Percentiles rank a stretch among this genome's conserved stretches.
Conservation (phyloP, 2,888 invertebrate species). For the Oscheius sp. region DNA sequence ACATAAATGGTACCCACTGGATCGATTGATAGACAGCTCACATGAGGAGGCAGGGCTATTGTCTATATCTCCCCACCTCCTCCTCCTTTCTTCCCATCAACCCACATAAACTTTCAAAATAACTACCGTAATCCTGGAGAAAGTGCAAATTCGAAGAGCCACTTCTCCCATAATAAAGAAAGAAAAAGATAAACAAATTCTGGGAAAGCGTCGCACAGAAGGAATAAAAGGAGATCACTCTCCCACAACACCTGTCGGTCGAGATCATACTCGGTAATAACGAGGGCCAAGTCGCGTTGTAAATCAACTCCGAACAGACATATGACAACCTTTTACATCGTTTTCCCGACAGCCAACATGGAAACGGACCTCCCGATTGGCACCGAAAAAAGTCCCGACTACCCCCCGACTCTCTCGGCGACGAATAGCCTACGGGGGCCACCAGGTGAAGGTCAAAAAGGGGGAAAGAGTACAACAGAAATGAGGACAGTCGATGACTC, state of each 20-base stretch:
- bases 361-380: not conserved
- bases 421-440: not conserved
- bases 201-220: not conserved
- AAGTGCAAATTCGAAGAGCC: not conserved
- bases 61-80: not conserved
- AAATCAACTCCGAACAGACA: slow-evolving; percentile 11
- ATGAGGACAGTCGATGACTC: not conserved
- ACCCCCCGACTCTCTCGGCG: no score
- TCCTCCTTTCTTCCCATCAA: not conserved
- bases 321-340: slow-evolving; percentile 17
- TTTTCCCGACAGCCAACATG: slow-evolving; percentile 2
- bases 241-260: slow-evolving; percentile 16
- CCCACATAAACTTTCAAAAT: not conserved
- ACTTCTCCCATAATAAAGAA: not conserved
- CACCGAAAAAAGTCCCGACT: no score
- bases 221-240: not conserved
- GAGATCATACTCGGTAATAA: slow-evolving; percentile 24
- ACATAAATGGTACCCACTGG: slow-evolving; percentile 1
- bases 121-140: slow-evolving; percentile 1
- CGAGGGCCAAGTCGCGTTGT: slow-evolving; percentile 19
- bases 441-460: not conserved
- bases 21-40: slow-evolving; percentile 1
- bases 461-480: not conserved
- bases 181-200: not conserved
- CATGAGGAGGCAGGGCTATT: not conserved